A percentile compares a stretch with the other conserved stretches of the same genome.
These are phyloP conservation scores for Lepisosteus oculatus DNA, from an alignment of 2,113 vertebrate species.

Conservation along the genomic window DNA sequence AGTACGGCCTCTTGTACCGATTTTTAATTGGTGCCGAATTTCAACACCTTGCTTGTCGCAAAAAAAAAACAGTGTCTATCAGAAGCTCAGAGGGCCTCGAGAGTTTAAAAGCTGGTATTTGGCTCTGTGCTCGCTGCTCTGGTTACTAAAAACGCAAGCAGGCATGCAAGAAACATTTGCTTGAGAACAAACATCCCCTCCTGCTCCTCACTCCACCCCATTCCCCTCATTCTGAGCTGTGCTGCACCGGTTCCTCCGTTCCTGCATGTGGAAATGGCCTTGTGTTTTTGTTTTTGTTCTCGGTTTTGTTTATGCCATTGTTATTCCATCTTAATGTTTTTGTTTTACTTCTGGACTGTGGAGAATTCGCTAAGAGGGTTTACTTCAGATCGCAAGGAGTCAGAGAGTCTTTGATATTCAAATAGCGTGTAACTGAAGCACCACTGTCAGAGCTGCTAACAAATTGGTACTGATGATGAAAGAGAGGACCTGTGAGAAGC, in stretches of 20 bases:
- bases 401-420: neutral
- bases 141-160: constrained; percentile 20
- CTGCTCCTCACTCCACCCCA: constrained; percentile 10
- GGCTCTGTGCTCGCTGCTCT: constrained; percentile 12
- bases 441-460: neutral
- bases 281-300: constrained; percentile 19
- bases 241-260: constrained; percentile 10
- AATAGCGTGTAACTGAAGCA: neutral
- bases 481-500: neutral
- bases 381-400: neutral
- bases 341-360: constrained; percentile 47
- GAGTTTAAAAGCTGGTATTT: neutral
- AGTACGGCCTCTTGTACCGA: neutral
- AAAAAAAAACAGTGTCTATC: neutral
- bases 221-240: constrained; percentile 8
- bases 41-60: too few species aligned
- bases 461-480: neutral
- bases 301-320: constrained; percentile 9
- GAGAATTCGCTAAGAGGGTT: constrained; percentile 31
- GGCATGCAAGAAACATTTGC: neutral
- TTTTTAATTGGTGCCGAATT: neutral
- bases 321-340: constrained; percentile 18
- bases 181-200: neutral
- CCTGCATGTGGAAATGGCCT: constrained; percentile 5
- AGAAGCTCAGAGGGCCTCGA: too few species aligned